Evolutionary conservation across 2,113 vertebrate genomes (phyloP).

Genomic region (Protobothrops mucrosquamatus): DNA sequence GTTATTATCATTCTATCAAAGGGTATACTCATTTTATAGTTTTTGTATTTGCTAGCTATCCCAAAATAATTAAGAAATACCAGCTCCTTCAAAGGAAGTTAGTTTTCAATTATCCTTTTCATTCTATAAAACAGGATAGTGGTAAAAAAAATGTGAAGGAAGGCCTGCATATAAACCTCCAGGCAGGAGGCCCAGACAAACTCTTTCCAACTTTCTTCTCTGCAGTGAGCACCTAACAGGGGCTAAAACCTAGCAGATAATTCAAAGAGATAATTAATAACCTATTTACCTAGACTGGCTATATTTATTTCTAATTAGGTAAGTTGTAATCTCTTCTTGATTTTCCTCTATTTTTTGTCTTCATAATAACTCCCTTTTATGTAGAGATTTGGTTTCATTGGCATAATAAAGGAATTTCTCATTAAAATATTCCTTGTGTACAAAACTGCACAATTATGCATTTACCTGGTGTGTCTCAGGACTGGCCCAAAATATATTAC

Average conservation of each 20-base stretch:
- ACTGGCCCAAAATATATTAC: background rate
- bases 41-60: background rate
- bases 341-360: background rate
- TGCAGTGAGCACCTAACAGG: background rate
- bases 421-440: background rate
- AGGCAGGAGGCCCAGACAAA: background rate
- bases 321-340: background rate
- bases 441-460: background rate
- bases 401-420: background rate
- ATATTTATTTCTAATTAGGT: background rate
- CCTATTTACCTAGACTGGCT: background rate
- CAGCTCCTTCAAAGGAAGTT: background rate
- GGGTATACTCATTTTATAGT: background rate
- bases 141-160: background rate
- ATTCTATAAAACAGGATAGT: background rate
- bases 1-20: background rate
- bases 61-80: background rate
- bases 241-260: background rate
- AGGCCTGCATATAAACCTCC: background rate
- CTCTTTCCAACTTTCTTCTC: background rate
- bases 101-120: background rate
- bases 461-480: background rate
- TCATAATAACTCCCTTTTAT: background rate
- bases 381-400: background rate
- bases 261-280: background rate